These are phyloP conservation scores for Macrotis lagotis DNA, from an alignment of 2,113 vertebrate genomes.

Conservation along the genomic window DNA sequence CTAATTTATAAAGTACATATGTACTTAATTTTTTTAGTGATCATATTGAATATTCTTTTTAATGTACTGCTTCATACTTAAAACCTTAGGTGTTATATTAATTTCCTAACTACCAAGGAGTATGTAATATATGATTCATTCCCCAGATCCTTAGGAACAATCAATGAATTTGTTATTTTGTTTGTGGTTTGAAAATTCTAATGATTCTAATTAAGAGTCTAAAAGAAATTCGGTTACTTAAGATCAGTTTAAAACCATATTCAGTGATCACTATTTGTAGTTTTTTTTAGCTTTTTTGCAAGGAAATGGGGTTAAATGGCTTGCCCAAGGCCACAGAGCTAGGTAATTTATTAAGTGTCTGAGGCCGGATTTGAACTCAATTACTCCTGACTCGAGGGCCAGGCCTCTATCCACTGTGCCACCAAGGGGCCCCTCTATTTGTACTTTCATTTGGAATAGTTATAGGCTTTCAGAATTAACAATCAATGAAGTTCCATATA, in stretches of 20 bases:
- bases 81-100: not conserved
- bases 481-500: constrained; percentile 65
- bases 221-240: constrained; percentile 27
- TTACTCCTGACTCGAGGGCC: too few species aligned
- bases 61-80: not conserved
- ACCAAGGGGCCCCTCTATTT: too few species aligned
- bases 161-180: not conserved
- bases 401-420: too few species aligned
- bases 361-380: too few species aligned
- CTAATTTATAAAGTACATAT: not conserved
- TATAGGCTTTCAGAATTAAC: constrained; percentile 51
- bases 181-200: not conserved
- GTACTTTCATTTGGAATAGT: constrained; percentile 35
- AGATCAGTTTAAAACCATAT: constrained; percentile 27
- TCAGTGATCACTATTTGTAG: constrained; percentile 37
- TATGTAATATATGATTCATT: not conserved
- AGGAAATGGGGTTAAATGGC: too few species aligned
- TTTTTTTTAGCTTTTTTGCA: too few species aligned
- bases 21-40: not conserved
- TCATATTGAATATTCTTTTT: not conserved
- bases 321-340: too few species aligned
- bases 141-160: constrained; percentile 17
- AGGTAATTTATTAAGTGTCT: too few species aligned
- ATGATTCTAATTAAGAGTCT: constrained; percentile 24
- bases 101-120: not conserved